These are phyloP conservation scores for Cheumatopsyche charites DNA, from an alignment of 1,140 invertebrate genomes.

Conservation along the genomic window DNA sequence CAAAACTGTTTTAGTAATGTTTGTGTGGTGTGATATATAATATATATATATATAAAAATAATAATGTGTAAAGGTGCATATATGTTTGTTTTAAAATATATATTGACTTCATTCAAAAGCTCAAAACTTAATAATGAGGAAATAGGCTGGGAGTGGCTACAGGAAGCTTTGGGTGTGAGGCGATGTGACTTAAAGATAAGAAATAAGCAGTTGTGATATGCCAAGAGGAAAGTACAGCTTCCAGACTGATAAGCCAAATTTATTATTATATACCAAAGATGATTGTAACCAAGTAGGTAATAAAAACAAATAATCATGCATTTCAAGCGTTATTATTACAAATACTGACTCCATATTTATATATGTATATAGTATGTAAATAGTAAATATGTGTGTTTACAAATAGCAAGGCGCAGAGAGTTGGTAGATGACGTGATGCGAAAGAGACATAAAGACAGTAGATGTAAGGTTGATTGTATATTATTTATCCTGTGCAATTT, in stretches of 20 bases:
- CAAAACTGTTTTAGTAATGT: background rate
- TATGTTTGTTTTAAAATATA: constrained; percentile 25
- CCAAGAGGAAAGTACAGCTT: constrained; percentile 49
- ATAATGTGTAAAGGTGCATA: constrained; percentile 25
- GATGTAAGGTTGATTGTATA: background rate
- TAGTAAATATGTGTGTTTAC: constrained; percentile 53
- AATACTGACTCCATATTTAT: constrained; percentile 74
- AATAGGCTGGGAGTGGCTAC: constrained; percentile 37
- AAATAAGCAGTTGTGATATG: constrained; percentile 49
- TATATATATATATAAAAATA: constrained; percentile 17
- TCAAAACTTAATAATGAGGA: constrained; percentile 28
- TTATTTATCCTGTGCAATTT: constrained; percentile 4
- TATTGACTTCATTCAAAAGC: constrained; percentile 32
- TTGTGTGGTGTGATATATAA: background rate
- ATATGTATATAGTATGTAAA: constrained; percentile 60
- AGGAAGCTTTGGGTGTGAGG: constrained; percentile 46
- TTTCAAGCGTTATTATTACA: constrained; percentile 87
- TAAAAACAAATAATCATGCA: constrained; percentile 87
- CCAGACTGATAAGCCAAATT: constrained; percentile 49
- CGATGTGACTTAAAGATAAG: constrained; percentile 45
- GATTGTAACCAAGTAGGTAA: constrained; percentile 75
- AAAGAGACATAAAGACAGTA: constrained; percentile 34
- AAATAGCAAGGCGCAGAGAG: constrained; percentile 50
- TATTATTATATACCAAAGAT: constrained; percentile 49
- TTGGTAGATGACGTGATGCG: constrained; percentile 48